Percentiles rank a stretch among this genome's conserved stretches.
Conservation (phyloP, 2,113 vertebrate species). For the Psilopsiagon aymara region DNA sequence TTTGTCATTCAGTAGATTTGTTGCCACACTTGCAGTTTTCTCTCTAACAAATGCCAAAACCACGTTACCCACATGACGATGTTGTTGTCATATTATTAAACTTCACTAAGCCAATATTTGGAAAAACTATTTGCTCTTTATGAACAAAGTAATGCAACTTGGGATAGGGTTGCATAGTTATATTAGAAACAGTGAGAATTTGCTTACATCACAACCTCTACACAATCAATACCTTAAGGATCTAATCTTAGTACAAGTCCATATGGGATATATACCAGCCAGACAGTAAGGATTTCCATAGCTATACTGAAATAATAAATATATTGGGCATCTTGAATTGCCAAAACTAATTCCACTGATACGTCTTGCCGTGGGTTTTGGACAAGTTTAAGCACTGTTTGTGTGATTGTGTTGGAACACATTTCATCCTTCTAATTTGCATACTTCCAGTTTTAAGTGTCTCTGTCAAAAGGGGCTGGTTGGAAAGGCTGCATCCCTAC, state of each 20-base stretch:
- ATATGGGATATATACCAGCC: not conserved
- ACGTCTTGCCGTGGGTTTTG: not conserved
- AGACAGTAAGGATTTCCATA: not conserved
- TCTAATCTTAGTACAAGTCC: not conserved
- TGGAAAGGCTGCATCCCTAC: not conserved
- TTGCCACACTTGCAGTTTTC: not conserved
- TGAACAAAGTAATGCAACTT: not conserved
- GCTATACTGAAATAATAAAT: not conserved
- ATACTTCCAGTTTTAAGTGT: slow-evolving; percentile 2
- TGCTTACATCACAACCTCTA: not conserved
- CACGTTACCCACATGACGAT: not conserved
- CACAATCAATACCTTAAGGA: not conserved
- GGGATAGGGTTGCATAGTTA: not conserved
- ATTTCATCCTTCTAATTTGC: not conserved
- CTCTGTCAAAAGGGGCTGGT: slow-evolving; percentile 1
- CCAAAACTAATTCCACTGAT: not conserved
- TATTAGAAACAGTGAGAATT: not conserved
- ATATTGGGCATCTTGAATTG: not conserved
- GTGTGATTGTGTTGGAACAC: not conserved
- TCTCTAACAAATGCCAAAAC: not conserved
- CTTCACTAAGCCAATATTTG: not conserved
- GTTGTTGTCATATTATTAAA: not conserved
- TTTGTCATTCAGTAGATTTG: not conserved
- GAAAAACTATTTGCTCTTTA: not conserved
- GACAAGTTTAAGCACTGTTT: not conserved